phyloP scores from a whole-genome alignment of 1,140 invertebrate genomes.

The Latrodectus geometricus region DNA sequence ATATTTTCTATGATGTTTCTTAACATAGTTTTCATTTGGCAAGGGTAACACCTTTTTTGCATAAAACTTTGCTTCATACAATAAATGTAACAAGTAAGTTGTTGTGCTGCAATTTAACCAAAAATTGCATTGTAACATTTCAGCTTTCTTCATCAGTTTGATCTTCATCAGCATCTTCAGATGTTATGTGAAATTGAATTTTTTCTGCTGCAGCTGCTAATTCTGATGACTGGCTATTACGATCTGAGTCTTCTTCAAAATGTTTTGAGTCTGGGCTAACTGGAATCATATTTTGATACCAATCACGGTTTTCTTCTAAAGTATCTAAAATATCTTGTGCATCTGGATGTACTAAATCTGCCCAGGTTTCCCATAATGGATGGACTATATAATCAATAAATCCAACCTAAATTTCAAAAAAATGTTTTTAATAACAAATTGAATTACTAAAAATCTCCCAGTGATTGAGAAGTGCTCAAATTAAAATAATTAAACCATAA shows the following conservation, averaged over 20 bases:
- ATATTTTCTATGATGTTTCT: neutral
- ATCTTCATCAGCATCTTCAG: constrained; percentile 80
- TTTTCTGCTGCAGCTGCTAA: constrained; percentile 70
- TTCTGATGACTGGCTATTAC: constrained; percentile 64
- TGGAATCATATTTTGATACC: constrained; percentile 86
- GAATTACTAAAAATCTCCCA: no score
- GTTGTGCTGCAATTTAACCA: neutral
- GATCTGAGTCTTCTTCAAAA: neutral
- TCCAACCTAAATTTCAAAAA: constrained; percentile 79
- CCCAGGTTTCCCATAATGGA: constrained; percentile 99
- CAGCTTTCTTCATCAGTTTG: constrained; percentile 72
- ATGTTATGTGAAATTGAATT: constrained; percentile 78
- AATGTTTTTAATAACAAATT: no score
- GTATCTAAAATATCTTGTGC: constrained; percentile 98
- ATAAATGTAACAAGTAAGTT: neutral
- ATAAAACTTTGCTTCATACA: neutral
- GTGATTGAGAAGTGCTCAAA: neutral
- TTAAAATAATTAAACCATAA: neutral
- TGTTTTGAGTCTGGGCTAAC: constrained; percentile 70
- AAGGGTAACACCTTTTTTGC: neutral
- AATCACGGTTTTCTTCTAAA: constrained; percentile 97
- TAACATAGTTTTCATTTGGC: constrained; percentile 1
- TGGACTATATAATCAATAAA: constrained; percentile 99
- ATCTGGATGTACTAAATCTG: constrained; percentile 97
- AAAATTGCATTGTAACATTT: constrained; percentile 67